These are phyloP conservation scores for Cliona cf. orientalis DNA, from an alignment of 37 sponge, comb jelly and placozoan genomes.

Conservation along the genomic window DNA sequence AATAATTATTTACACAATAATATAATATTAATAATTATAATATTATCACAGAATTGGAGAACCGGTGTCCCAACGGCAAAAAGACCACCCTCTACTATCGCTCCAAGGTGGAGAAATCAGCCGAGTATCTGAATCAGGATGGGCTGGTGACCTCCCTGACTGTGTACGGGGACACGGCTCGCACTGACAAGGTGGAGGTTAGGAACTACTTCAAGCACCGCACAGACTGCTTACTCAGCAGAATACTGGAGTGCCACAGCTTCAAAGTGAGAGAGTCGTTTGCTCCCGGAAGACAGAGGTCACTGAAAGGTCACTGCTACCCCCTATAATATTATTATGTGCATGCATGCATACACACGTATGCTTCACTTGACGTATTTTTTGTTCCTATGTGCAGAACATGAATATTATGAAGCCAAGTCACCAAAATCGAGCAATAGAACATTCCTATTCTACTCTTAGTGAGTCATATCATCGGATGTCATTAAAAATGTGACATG, in stretches of 20 bases:
- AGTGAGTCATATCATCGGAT: slow-evolving; percentile 21
- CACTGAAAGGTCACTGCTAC: slow-evolving; percentile 51
- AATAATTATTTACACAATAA: too few species aligned
- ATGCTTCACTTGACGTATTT: slow-evolving; percentile 1
- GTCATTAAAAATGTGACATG: too few species aligned
- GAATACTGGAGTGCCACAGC: slow-evolving; percentile 48
- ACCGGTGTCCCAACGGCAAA: slow-evolving; percentile 85
- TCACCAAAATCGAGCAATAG: slow-evolving; percentile 25
- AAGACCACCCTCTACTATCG: slow-evolving; percentile 90
- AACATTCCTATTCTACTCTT: slow-evolving; percentile 31
- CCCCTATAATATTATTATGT: background rate
- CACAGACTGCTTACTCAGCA: slow-evolving; percentile 67
- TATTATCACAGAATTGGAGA: slow-evolving; percentile 82
- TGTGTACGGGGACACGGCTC: slow-evolving; percentile 70
- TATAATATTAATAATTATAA: too few species aligned
- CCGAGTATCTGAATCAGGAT: slow-evolving; percentile 91
- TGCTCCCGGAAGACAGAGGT: slow-evolving; percentile 58
- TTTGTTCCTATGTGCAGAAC: slow-evolving; percentile 42
- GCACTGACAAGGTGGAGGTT: slow-evolving; percentile 60
- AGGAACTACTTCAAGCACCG: slow-evolving; percentile 76
- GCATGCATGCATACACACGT: slow-evolving; percentile 4
- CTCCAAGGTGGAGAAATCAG: slow-evolving; percentile 91
- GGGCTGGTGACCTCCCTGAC: slow-evolving; percentile 84
- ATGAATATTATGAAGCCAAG: slow-evolving; percentile 62
- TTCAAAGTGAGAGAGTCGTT: slow-evolving; percentile 74